A percentile compares a stretch with the other conserved stretches of the same genome.
phyloP scores from a whole-genome alignment of 2,797 vertebrate species.

The Carapus acus region DNA sequence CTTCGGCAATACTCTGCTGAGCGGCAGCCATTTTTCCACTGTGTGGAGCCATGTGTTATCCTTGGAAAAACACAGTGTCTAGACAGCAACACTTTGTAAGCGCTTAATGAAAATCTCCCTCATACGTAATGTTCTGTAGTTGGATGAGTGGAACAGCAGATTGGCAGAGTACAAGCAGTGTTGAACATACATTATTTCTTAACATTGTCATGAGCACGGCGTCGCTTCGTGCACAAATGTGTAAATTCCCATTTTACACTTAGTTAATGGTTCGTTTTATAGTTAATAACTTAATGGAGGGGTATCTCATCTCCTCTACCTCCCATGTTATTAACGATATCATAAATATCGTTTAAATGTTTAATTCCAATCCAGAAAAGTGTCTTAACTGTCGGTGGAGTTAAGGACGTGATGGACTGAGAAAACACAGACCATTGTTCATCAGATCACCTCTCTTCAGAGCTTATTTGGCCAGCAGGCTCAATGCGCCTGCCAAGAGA shows the following conservation, averaged over 20 bases:
- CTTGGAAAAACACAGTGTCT: slow-evolving; percentile 29
- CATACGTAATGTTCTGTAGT: slow-evolving; percentile 14
- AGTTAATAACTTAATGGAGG: no score
- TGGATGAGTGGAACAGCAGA: neutral
- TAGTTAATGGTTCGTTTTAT: neutral
- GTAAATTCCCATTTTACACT: no score
- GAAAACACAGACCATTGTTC: slow-evolving; percentile 53
- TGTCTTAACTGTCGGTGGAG: slow-evolving; percentile 35
- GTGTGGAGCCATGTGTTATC: slow-evolving; percentile 23
- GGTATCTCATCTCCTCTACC: neutral
- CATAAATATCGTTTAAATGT: slow-evolving; percentile 21
- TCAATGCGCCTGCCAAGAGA: slow-evolving; percentile 36
- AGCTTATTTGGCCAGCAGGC: slow-evolving; percentile 36
- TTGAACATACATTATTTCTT: neutral
- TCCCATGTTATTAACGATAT: slow-evolving; percentile 7
- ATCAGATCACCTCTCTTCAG: slow-evolving; percentile 25
- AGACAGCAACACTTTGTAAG: slow-evolving; percentile 22
- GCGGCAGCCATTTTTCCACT: slow-evolving; percentile 20
- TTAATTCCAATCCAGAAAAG: slow-evolving; percentile 37
- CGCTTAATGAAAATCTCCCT: slow-evolving; percentile 21
- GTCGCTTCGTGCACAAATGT: neutral
- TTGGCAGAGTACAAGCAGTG: neutral
- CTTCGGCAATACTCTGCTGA: slow-evolving; percentile 26
- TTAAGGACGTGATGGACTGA: slow-evolving; percentile 43
- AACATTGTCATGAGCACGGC: neutral